Percentiles rank a stretch among this genome's conserved stretches.
Evolutionary conservation across 2,113 vertebrate species (phyloP).

Genomic region (Microcebus griseorufus): DNA sequence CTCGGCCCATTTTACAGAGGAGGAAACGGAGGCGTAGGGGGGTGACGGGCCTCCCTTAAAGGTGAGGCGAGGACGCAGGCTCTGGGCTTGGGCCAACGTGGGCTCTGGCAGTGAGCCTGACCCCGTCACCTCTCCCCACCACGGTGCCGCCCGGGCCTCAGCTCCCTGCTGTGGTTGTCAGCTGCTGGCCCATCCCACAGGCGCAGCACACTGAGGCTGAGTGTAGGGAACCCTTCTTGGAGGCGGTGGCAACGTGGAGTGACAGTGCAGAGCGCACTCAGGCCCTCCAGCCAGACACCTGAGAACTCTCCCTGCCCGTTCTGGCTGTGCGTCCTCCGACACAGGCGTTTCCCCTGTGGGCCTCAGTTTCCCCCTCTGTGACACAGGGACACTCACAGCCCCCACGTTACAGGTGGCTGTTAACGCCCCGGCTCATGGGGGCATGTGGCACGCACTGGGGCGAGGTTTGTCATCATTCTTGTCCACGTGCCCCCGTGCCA

Average conservation of each 20-base stretch:
- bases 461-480: neutral
- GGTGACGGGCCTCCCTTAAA: neutral
- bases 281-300: neutral
- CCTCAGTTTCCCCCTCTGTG: neutral
- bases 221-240: too few species aligned
- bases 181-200: neutral
- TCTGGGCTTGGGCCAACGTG: neutral
- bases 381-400: neutral
- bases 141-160: neutral
- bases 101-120: neutral
- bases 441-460: neutral
- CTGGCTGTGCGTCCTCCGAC: neutral
- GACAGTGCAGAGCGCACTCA: neutral
- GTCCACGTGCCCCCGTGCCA: accelerated
- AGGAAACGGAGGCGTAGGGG: neutral
- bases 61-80: neutral
- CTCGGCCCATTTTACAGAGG: neutral
- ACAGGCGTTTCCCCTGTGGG: neutral
- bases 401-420: neutral
- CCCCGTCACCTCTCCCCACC: neutral
- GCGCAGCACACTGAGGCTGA: neutral
- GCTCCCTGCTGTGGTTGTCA: neutral
- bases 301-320: neutral
- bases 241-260: neutral
- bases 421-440: neutral